These are phyloP conservation scores for Siderastrea radians DNA, from an alignment of 92 coral and sea anemone species.

Conservation along the genomic window DNA sequence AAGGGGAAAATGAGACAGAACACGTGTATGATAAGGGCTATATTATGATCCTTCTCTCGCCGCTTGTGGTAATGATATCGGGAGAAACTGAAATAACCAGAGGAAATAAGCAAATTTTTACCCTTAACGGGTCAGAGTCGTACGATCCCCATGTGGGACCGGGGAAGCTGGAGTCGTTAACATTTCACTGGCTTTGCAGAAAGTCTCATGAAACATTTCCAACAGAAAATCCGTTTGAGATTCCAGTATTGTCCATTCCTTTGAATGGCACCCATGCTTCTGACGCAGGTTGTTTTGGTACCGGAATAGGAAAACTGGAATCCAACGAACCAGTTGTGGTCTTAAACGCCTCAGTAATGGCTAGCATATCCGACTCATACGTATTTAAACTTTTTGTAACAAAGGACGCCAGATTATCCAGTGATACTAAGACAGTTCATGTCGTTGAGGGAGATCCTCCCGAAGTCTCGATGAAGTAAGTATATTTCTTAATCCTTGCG, in stretches of 20 bases:
- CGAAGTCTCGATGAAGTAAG: conserved; percentile 46
- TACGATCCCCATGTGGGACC: conserved; percentile 54
- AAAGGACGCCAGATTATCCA: conserved; percentile 47
- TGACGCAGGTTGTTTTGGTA: conserved; percentile 61
- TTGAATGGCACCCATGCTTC: background rate
- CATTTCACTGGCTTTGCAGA: conserved; percentile 33
- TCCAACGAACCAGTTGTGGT: conserved; percentile 13
- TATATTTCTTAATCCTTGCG: background rate
- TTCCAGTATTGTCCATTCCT: conserved; percentile 10
- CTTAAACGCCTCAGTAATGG: conserved; percentile 37
- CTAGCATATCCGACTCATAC: conserved; percentile 6
- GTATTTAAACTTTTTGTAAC: conserved; percentile 36
- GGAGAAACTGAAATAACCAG: conserved; percentile 61
- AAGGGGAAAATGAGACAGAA: conserved; percentile 12
- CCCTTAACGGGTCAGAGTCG: conserved; percentile 54
- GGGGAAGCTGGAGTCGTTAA: conserved; percentile 11
- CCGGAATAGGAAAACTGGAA: conserved; percentile 55
- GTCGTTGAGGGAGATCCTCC: conserved; percentile 67
- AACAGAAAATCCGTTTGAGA: background rate
- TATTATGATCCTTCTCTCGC: conserved; percentile 35
- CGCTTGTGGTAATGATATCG: conserved; percentile 45
- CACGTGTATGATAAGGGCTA: conserved; percentile 36
- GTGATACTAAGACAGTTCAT: conserved; percentile 38
- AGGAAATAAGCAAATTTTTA: conserved; percentile 43
- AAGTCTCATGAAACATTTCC: conserved; percentile 17